Evolutionary conservation across 1,140 invertebrate species (phyloP), one percentile per base, ranked within the genome.

Genomic region (Eumaeus atala): DNA sequence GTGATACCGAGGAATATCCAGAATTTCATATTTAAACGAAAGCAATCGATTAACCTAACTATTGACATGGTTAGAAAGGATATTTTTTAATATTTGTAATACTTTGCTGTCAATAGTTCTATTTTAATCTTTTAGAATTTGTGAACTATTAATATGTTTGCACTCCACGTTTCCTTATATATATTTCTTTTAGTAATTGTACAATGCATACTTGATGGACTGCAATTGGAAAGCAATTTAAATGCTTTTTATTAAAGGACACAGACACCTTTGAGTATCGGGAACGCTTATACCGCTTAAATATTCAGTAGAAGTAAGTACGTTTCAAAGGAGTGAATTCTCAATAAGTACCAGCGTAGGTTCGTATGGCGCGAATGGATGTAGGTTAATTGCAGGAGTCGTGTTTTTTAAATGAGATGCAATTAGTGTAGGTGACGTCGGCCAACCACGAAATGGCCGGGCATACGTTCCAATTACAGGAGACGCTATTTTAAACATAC

Each of bases 341-440:
- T 58, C 55, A 61, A 65, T 70, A 63, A 58, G 36, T 59, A 50
- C 51, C 51, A 44, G 35, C 42, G 34, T 61, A 47, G 66, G 63
- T 56, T 37, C 57, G 60, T 66, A 59, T 51, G 57, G 61, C 66
- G 58, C 57, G 69, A 71, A 74, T 64, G 72, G 38, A 83, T 79
- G 68, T 80, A 66, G 77, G 75, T 80, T 77, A 83, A 83, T 77
- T 80, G 75, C 70, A 59, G 67, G 65, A 69, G 55, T 64, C 64
- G 62, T 63, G 61, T 63, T 68, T 78, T 77, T 73, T 77, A 75
- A 83, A 80, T 76, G 75, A 78, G 74, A 73, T 68, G 79, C 74
- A 80, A 80, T 83, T 83, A 80, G 79, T 75, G 63, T 52, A 72
- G 70, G 67, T 72, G 59, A 62, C 66, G 66, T 49, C 66, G 56